Evolutionary conservation across 2,888 invertebrate genomes (phyloP), one percentile per base, ranked within the genome.

Genomic region (Helobdella robusta): DNA sequence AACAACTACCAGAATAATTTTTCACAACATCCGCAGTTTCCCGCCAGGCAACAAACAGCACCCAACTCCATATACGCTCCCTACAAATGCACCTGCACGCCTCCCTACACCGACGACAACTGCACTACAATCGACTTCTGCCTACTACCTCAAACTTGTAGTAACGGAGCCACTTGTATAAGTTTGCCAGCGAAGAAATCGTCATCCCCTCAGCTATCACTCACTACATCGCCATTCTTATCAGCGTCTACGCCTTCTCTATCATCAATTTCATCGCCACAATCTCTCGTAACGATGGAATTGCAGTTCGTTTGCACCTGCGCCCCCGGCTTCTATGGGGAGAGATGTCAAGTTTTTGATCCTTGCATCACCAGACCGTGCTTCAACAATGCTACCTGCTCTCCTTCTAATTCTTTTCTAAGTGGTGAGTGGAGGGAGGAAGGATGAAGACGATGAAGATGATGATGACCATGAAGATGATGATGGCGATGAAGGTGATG

Each of bases 271-370:
- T n/a, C n/a, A n/a, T n/a, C n/a, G n/a, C n/a, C n/a, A n/a, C n/a
- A n/a, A n/a, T n/a, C n/a, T n/a, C n/a, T n/a, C n/a, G 18, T 46
- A 30, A 28, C 28, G 5, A 3, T 28, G 11, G 32, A 56, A 6
- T 5, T 20, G 5, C n/a, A 28, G 30, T 68, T 56, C 65, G n/a
- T 23, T 23, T 69, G 69, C 52, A 18, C 28, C 18, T 69, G 69
- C 36, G 25, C 23, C 35, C 36, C 18, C 8, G 69, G 69, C 15
- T 70, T 59, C 30, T 66, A 68, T 59, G 71, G 71, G 3, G n/a
- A 23, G 2, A 84, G 85, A 75, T 92, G 91, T 65, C 56, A 65
- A 32, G 34, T 61, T 28, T 69, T 65, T 50, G 66, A 70, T 48
- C 68, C 70, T 11, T 70, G 70, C 60, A 34, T 67, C 4, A 32